Evolutionary conservation across 2,888 invertebrate species (phyloP).

Genomic region (Acronicta leporina): DNA sequence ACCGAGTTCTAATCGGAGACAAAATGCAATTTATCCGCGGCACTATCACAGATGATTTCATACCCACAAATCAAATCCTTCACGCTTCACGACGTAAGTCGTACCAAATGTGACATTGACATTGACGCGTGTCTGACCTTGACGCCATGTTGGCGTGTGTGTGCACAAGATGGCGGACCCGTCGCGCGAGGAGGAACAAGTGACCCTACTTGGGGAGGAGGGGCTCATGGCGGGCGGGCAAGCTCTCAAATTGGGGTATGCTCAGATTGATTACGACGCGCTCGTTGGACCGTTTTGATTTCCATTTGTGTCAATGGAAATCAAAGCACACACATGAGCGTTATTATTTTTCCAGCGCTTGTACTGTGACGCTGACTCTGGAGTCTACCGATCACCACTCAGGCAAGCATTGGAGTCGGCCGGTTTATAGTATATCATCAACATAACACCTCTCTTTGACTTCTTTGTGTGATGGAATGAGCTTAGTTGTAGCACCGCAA

Average conservation of each 20-base stretch:
- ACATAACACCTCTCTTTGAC: slow-evolving; percentile 82
- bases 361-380: slow-evolving; percentile 92
- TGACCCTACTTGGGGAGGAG: slow-evolving; percentile 98
- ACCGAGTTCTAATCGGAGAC: slow-evolving; percentile 46
- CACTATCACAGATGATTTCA: slow-evolving; percentile 45
- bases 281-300: slow-evolving; percentile 80
- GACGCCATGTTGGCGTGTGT: slow-evolving; percentile 86
- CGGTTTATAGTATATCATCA: slow-evolving; percentile 88
- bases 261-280: slow-evolving; percentile 77
- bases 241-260: slow-evolving; percentile 99
- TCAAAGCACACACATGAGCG: slow-evolving; percentile 86
- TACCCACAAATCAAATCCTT: slow-evolving; percentile 52
- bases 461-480: slow-evolving; percentile 87
- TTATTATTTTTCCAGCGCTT: slow-evolving; percentile 93
- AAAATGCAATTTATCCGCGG: slow-evolving; percentile 40
- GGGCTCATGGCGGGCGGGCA: slow-evolving; percentile 98
- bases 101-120: slow-evolving; percentile 88
- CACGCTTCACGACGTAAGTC: slow-evolving; percentile 49
- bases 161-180: slow-evolving; percentile 98
- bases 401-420: slow-evolving; percentile 92
- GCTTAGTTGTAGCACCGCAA: slow-evolving; percentile 82
- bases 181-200: slow-evolving; percentile 98
- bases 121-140: slow-evolving; percentile 91
- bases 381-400: slow-evolving; percentile 93
- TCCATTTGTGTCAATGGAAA: slow-evolving; percentile 69